Evolutionary conservation across 2,797 vertebrate species (phyloP).

Genomic region (Xenops minutus): DNA sequence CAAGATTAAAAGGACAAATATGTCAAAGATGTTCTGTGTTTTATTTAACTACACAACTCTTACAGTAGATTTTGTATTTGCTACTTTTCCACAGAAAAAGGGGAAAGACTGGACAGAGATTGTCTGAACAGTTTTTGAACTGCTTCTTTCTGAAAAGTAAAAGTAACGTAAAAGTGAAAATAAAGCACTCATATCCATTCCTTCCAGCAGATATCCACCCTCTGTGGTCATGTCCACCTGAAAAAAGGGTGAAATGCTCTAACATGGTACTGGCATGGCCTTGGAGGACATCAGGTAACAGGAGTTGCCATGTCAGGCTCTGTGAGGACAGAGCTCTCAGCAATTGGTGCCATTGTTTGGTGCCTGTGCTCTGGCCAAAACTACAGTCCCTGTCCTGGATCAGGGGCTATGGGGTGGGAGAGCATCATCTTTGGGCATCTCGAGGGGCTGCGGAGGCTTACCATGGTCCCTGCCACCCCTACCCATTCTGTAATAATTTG

Average conservation of each 20-base stretch:
- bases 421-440: fast-evolving
- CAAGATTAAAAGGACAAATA: neutral
- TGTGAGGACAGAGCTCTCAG: fast-evolving
- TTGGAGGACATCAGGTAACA: neutral
- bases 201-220: neutral
- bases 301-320: fast-evolving
- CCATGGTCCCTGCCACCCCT: neutral
- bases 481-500: fast-evolving
- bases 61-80: neutral
- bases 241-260: fast-evolving
- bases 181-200: neutral
- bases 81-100: neutral
- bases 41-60: slow-evolving; percentile 12
- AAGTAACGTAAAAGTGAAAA: neutral
- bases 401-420: fast-evolving
- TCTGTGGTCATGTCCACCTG: too few species aligned
- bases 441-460: fast-evolving
- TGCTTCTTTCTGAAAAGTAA: neutral
- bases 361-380: neutral
- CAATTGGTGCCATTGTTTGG: fast-evolving
- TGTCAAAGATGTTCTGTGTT: neutral
- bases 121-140: neutral
- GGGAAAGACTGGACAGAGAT: neutral
- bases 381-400: fast-evolving
- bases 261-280: fast-evolving